phyloP scores from a whole-genome alignment of 2,797 vertebrate genomes.

The Cichlasoma orientale region DNA sequence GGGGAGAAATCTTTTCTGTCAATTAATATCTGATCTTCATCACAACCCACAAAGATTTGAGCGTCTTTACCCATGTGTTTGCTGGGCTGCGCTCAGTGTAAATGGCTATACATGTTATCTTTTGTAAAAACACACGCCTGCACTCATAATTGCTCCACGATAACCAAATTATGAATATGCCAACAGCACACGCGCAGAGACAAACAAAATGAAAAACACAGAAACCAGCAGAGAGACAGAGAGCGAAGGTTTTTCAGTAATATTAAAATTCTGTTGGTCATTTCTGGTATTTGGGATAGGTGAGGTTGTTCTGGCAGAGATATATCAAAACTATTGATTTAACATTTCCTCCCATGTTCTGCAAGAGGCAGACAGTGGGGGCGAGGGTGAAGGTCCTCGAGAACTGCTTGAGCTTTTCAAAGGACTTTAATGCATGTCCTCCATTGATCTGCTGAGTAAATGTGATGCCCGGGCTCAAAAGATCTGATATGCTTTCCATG shows the following conservation, averaged over 20 bases:
- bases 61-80: conserved; percentile 5
- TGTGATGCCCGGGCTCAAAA: conserved; percentile 73
- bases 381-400: conserved; percentile 65
- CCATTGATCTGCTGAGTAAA: conserved; percentile 74
- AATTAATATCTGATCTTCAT: conserved; percentile 29
- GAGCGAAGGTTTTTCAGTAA: conserved; percentile 8
- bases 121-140: conserved; percentile 7
- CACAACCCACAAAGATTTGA: neutral
- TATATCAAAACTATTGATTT: conserved; percentile 83
- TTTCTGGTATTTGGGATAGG: conserved; percentile 79
- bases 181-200: neutral
- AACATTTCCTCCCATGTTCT: conserved; percentile 79
- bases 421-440: conserved; percentile 79
- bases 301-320: conserved; percentile 68
- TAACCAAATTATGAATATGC: conserved; percentile 2
- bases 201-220: neutral
- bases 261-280: conserved; percentile 77
- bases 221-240: neutral
- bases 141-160: neutral
- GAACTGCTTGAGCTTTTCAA: conserved; percentile 70
- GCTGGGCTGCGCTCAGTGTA: neutral
- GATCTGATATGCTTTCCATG: conserved; percentile 62
- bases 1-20: conserved; percentile 2
- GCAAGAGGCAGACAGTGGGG: conserved; percentile 57
- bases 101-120: neutral